These are phyloP conservation scores for Tryphoninae sp. DNA, from an alignment of 2,888 invertebrate species.

Conservation along the genomic window DNA sequence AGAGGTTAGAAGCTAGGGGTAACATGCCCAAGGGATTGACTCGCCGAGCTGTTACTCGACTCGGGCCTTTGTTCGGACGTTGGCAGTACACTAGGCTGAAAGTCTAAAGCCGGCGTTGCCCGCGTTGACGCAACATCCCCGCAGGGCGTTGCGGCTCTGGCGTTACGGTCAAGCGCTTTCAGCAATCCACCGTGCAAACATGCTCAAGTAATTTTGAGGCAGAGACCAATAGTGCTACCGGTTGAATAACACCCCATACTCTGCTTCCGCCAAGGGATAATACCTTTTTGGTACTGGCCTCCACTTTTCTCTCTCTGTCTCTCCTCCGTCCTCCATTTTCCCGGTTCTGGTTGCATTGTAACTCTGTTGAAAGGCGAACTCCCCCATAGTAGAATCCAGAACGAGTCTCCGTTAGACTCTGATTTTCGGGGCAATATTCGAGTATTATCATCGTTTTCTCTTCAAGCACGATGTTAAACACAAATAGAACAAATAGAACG, in stretches of 20 bases:
- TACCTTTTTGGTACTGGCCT: not conserved
- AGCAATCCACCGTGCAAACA: conserved; percentile 54
- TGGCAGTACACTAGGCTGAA: conserved; percentile 16
- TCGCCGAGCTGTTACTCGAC: not conserved
- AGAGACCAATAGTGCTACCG: not conserved
- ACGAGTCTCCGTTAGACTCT: too few species aligned
- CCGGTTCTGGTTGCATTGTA: too few species aligned
- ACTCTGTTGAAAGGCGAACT: too few species aligned
- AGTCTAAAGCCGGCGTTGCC: conserved; percentile 51
- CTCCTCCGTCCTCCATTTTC: too few species aligned
- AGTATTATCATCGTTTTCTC: too few species aligned
- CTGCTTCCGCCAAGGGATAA: not conserved
- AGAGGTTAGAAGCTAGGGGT: not conserved
- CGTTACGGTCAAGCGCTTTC: conserved; percentile 49
- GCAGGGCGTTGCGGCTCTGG: conserved; percentile 44
- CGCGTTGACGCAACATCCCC: conserved; percentile 52
- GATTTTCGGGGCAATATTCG: too few species aligned
- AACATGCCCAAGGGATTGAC: conserved; percentile 34
- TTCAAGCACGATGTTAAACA: too few species aligned
- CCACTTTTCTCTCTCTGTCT: not conserved
- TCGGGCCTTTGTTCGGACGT: conserved; percentile 41
- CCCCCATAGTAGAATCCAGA: too few species aligned
- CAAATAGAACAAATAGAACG: too few species aligned
- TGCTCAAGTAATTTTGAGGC: conserved; percentile 54
- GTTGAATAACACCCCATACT: not conserved